Percentiles rank a stretch among this genome's conserved stretches.
These are phyloP conservation scores for Tenthredo amoena DNA, from an alignment of 2,888 invertebrate species.

Conservation along the genomic window DNA sequence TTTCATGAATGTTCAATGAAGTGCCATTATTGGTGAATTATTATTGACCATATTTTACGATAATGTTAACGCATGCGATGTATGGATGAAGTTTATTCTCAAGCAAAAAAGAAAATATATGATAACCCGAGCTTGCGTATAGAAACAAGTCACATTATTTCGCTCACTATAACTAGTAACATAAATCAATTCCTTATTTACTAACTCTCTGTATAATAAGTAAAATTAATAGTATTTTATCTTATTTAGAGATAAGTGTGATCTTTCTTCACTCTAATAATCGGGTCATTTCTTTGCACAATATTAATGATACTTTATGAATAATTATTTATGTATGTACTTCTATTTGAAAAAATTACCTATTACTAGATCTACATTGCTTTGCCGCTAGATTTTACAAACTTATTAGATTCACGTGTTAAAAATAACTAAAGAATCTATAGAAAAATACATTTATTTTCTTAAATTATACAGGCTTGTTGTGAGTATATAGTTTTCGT, in stretches of 20 bases:
- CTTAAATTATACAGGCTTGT: constrained; percentile 46
- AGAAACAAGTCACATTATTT: not conserved
- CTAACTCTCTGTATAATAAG: not conserved
- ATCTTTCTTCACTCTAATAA: not conserved
- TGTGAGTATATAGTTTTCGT: constrained; percentile 28
- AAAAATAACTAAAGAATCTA: not conserved
- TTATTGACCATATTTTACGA: not conserved
- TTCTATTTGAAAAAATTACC: not conserved
- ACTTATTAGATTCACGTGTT: not conserved
- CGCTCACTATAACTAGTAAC: not conserved
- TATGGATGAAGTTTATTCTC: not conserved
- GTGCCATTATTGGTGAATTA: not conserved
- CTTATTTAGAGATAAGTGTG: not conserved
- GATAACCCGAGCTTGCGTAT: not conserved
- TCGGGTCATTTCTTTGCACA: not conserved
- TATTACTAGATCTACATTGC: not conserved
- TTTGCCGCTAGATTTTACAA: not conserved
- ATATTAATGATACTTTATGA: not conserved
- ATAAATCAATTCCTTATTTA: constrained; percentile 10
- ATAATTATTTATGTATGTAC: not conserved
- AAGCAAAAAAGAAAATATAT: not conserved
- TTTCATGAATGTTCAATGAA: not conserved
- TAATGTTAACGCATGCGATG: not conserved
- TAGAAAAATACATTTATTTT: constrained; percentile 46
- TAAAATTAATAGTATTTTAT: not conserved